A percentile compares a stretch with the other conserved stretches of the same genome.
Conservation (phyloP, 2,113 vertebrate genomes). For the Xenotilapia longispinis region DNA sequence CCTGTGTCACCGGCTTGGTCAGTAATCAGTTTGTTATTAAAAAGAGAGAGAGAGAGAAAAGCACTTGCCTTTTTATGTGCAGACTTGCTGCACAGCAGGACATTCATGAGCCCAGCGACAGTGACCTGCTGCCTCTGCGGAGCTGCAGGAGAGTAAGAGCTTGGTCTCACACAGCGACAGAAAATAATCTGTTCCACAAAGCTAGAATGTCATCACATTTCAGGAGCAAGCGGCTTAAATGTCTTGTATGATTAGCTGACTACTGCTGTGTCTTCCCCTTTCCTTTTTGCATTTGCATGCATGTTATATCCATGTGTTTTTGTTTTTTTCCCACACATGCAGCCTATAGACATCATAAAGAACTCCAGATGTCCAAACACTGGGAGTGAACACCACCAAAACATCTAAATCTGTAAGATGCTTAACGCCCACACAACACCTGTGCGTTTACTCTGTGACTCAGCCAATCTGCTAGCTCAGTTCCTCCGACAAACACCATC, state of each 20-base stretch:
- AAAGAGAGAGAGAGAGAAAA: not conserved
- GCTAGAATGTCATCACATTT: not conserved
- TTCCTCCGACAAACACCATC: not conserved
- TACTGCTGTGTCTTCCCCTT: not conserved
- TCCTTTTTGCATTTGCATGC: not conserved
- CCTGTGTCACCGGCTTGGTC: not conserved
- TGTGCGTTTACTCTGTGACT: slow-evolving; percentile 2
- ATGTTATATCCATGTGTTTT: not conserved
- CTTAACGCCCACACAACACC: slow-evolving; percentile 15
- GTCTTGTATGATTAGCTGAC: not conserved
- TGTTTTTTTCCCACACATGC: not conserved
- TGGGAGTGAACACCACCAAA: slow-evolving; percentile 2
- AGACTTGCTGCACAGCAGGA: not conserved
- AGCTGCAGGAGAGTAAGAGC: not conserved
- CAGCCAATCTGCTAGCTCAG: slow-evolving; percentile 5
- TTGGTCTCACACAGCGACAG: not conserved
- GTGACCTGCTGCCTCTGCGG: not conserved
- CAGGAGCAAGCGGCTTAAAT: not conserved
- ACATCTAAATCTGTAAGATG: slow-evolving; percentile 27
- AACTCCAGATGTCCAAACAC: slow-evolving; percentile 27
- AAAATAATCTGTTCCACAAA: not conserved
- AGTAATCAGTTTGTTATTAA: slow-evolving; percentile 1
- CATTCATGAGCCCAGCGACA: not conserved
- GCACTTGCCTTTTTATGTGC: not conserved
- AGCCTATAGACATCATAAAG: not conserved